Evolutionary conservation across 2,797 vertebrate species (phyloP), one percentile per base, ranked within the genome.

Genomic region (Vultur gryphus): DNA sequence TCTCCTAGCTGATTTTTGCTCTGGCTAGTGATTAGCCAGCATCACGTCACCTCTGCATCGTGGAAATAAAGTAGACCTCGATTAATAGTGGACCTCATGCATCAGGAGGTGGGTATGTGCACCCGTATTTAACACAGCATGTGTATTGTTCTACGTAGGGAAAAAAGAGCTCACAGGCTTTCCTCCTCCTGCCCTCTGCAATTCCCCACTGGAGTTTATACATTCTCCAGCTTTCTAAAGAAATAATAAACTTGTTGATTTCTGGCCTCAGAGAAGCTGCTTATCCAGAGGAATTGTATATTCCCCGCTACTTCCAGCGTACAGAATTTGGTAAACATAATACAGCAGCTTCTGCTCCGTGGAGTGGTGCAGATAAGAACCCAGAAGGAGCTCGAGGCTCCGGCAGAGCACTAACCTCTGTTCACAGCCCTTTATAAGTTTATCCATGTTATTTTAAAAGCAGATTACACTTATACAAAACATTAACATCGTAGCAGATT

Each of bases 91-190:
- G 64, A 35, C 19, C 39, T 71, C 11, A 5, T 4, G 44, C 7
- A 2, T 26, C 41, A 35, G 39, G 61, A 64, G 54, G 31, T 20
- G 24, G 49, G 54, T 8, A 7, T 1, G 20, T 12, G 52, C 57
- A 24, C 20, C 11, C 10, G 37, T 16, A n/a, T 41, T 72, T 54
- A 75, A 67, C 21, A 55, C 31, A 55, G 44, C 35, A 16, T 1
- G 16, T 13, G 33, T 5, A 13, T 6, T 26, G 25, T 21, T 44
- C 84, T 35, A 4, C 1, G 0, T 1, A 24, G 23, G 10, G 9
- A 51, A 72, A 69, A 33, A 58, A 75, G 44, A 49, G 41, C 23
- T 81, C 35, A 6, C 15, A 18, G 59, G 28, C 67, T 69, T 84
- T 39, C 29, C 55, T 75, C 44, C 71, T 67, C 48, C 48, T 58